Conservation (phyloP, 2,113 vertebrate genomes). For the Leptobrachium ailaonicum region DNA sequence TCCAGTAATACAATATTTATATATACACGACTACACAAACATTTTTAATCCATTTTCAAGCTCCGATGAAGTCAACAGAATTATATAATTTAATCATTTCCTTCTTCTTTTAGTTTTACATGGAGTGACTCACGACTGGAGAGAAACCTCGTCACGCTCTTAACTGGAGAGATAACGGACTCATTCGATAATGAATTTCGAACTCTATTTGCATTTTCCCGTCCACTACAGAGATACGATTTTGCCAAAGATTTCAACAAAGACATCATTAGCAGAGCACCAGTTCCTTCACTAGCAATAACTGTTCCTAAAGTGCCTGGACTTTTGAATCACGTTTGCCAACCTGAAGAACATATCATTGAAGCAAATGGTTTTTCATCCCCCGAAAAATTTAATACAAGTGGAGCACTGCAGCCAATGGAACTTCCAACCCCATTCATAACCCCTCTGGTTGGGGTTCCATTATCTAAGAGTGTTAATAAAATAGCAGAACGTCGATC, state of each 20-base stretch:
- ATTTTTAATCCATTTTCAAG: no score
- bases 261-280: background rate
- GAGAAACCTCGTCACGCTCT: constrained; percentile 57
- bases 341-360: background rate
- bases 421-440: constrained; percentile 11
- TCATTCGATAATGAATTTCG: constrained; percentile 62
- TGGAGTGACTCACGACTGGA: constrained; percentile 62
- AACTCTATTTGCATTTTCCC: constrained; percentile 55
- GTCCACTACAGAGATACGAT: constrained; percentile 47
- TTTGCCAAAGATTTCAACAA: constrained; percentile 36
- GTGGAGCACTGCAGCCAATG: constrained; percentile 24
- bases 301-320: background rate
- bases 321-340: background rate
- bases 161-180: constrained; percentile 56
- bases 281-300: background rate
- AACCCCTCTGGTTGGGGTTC: background rate
- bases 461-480: constrained; percentile 46
- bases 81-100: background rate
- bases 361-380: constrained; percentile 34
- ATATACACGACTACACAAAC: no score
- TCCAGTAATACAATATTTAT: no score
- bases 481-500: constrained; percentile 43
- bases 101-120: constrained; percentile 54
- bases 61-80: no score
- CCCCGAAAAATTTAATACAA: constrained; percentile 27